These are phyloP conservation scores for Bradypus variegatus DNA, from an alignment of 2,797 vertebrate genomes.

Conservation along the genomic window DNA sequence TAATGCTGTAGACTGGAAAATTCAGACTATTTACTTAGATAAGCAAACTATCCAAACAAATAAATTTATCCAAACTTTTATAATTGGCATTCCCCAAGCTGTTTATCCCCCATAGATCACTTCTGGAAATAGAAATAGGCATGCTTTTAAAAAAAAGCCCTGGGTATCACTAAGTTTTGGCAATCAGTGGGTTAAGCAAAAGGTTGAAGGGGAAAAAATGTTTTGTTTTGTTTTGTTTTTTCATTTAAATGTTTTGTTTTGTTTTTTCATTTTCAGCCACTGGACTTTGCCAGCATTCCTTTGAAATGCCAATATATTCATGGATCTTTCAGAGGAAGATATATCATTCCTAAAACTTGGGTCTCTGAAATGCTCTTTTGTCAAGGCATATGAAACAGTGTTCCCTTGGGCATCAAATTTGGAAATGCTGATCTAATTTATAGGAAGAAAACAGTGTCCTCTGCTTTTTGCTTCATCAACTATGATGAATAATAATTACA, in stretches of 20 bases:
- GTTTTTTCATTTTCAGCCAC: neutral
- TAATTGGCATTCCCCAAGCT: neutral
- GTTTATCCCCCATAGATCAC: neutral
- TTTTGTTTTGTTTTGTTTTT: too few species aligned
- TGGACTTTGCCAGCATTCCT: neutral
- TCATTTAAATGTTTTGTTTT: too few species aligned
- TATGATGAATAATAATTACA: neutral
- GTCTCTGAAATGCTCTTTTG: neutral
- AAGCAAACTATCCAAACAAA: neutral
- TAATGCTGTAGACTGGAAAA: neutral
- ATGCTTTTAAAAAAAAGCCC: too few species aligned
- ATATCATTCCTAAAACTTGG: neutral
- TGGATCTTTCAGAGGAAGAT: neutral
- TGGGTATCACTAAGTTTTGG: neutral
- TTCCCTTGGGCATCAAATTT: slow-evolving; percentile 17
- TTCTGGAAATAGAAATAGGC: neutral
- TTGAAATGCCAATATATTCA: neutral
- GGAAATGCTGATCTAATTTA: neutral
- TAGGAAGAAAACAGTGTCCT: neutral
- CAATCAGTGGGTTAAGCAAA: neutral
- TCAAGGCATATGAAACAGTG: neutral
- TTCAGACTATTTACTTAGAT: neutral
- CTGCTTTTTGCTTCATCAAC: slow-evolving; percentile 4
- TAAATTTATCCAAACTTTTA: neutral
- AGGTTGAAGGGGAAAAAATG: neutral